Evolutionary conservation across 2,888 invertebrate species (phyloP), one percentile per base, ranked within the genome.

Genomic region (Erynnis tages): DNA sequence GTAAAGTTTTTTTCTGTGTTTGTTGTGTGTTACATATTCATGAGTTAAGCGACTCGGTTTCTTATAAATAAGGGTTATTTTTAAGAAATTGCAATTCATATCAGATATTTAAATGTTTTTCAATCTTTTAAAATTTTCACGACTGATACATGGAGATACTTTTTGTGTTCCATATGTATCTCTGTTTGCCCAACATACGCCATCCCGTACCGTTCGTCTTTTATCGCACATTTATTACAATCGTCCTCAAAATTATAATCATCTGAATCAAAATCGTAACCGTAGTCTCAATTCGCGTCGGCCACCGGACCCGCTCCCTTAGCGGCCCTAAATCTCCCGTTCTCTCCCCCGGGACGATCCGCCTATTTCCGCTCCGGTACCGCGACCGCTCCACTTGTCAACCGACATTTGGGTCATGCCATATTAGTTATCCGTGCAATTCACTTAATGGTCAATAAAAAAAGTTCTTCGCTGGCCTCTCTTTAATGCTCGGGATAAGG

Each of bases 401-500:
- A 38, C 63, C 65, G 65, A 74, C 76, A 85, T 82, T 80, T 82
- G 75, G 85, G 84, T 84, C 85, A 84, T 74, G 65, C 66, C 67
- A 67, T 79, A 79, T 83, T 78, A 78, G 73, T 74, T 79, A 76
- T 69, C 71, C 66, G 65, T 69, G 68, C 75, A 73, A 77, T 75
- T 71, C 68, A 67, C 68, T 67, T 76, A 76, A 73, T 76, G 65
- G 62, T 59, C 68, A 64, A 72, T 70, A 69, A 60, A 50, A 54
- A 13, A 27, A 35, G 43, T 35, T 43, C 25, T 44, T 17, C 4
- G 10, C n/a, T 11, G 16, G 34, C n/a, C n/a, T n/a, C n/a, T n/a
- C n/a, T n/a, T n/a, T n/a, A n/a, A n/a, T n/a, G n/a, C n/a, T n/a
- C n/a, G n/a, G n/a, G n/a, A n/a, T n/a, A n/a, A n/a, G n/a, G n/a